Conservation (phyloP, 64 coral and sea anemone genomes). For the Pachyseris speciosa region DNA sequence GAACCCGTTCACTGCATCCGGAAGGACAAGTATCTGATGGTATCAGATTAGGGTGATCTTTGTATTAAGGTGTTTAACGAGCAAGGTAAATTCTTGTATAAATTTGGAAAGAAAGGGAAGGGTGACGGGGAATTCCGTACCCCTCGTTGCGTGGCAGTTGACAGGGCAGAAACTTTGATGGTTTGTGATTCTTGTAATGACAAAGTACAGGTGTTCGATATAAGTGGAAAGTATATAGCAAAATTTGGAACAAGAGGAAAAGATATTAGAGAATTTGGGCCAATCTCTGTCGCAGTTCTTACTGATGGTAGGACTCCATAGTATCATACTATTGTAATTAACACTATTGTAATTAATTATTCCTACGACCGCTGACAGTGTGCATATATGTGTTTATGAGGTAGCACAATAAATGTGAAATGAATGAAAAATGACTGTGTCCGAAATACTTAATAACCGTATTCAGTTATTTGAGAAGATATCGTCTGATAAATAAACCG, state of each 20-base stretch:
- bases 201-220: not conserved
- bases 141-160: not conserved
- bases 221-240: not conserved
- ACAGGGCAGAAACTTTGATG: not conserved
- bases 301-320: not conserved
- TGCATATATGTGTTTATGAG: too few species aligned
- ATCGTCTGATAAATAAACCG: too few species aligned
- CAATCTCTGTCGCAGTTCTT: not conserved
- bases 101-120: not conserved
- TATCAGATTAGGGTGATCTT: not conserved
- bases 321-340: too few species aligned
- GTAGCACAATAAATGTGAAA: too few species aligned
- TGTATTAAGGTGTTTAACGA: not conserved
- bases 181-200: not conserved
- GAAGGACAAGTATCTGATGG: not conserved
- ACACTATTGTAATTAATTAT: too few species aligned
- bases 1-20: not conserved
- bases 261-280: not conserved
- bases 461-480: too few species aligned
- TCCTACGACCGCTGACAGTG: too few species aligned
- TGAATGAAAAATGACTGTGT: too few species aligned
- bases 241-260: not conserved
- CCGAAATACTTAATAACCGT: too few species aligned
- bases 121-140: not conserved
- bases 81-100: not conserved